Percentiles rank a stretch among this genome's conserved stretches.
Evolutionary conservation across 2,797 vertebrate species (phyloP).

Genomic region (Chrosomus eos): DNA sequence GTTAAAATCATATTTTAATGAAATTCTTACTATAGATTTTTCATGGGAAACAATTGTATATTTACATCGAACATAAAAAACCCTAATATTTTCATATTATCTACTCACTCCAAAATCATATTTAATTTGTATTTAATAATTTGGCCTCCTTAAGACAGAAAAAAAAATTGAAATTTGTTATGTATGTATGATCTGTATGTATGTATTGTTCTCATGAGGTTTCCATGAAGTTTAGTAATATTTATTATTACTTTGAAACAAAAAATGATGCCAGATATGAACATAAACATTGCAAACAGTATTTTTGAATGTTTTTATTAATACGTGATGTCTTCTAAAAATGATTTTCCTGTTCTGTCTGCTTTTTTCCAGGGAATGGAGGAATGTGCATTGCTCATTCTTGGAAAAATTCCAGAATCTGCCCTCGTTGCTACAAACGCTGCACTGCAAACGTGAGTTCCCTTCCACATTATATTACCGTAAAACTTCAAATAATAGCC

Average conservation of each 20-base stretch:
- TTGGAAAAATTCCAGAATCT: constrained; percentile 89
- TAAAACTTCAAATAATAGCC: no score
- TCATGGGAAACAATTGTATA: background rate
- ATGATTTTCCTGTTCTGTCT: background rate
- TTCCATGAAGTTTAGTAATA: background rate
- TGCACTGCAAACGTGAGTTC: constrained; percentile 92
- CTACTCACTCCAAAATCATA: background rate
- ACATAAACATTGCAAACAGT: background rate
- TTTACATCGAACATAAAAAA: background rate
- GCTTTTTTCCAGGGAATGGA: constrained; percentile 84
- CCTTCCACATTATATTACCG: background rate
- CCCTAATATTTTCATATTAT: background rate
- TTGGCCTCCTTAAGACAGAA: background rate
- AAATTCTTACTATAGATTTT: background rate
- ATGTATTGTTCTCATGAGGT: no score
- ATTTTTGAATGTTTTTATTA: background rate
- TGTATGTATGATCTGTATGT: no score
- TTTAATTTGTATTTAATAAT: background rate
- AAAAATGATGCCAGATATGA: background rate
- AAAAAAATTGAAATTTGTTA: background rate
- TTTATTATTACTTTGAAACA: background rate
- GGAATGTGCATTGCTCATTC: constrained; percentile 92
- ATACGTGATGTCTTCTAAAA: background rate
- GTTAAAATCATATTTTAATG: background rate
- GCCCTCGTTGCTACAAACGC: constrained; percentile 88